Percentiles rank a stretch among this genome's conserved stretches.
These are phyloP conservation scores for Turnix velox DNA, from an alignment of 2,113 vertebrate genomes.

Conservation along the genomic window DNA sequence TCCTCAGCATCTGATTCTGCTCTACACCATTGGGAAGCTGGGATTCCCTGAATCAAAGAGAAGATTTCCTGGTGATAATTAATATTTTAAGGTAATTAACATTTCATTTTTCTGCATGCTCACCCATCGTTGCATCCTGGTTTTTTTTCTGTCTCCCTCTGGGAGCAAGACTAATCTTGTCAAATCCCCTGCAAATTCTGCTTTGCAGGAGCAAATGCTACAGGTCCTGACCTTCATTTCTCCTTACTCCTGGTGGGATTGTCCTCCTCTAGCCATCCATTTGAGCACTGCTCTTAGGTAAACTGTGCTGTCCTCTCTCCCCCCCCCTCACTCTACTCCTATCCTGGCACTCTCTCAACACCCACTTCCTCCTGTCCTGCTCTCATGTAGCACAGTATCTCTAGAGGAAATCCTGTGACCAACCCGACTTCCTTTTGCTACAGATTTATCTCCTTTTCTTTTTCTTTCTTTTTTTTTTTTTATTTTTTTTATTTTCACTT, in stretches of 20 bases:
- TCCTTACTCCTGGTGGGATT: not conserved
- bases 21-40: not conserved
- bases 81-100: slow-evolving; percentile 13
- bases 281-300: slow-evolving; percentile 10
- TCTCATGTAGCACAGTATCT: not conserved
- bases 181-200: not conserved
- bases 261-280: not conserved
- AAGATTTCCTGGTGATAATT: not conserved
- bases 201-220: not conserved
- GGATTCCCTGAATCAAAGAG: not conserved
- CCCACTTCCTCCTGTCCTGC: slow-evolving; percentile 23
- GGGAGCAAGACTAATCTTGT: not conserved
- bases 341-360: slow-evolving; percentile 36
- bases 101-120: not conserved
- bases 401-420: slow-evolving; percentile 46
- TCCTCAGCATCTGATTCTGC: not conserved
- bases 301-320: not conserved
- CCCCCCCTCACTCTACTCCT: not conserved
- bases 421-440: slow-evolving; percentile 24
- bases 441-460: not conserved
- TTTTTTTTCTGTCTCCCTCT: not conserved
- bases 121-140: not conserved
- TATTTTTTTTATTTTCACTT: not conserved
- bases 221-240: not conserved
- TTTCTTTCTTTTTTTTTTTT: not conserved